Evolutionary conservation across 2,797 vertebrate genomes (phyloP).

Genomic region (Sternotherus odoratus): DNA sequence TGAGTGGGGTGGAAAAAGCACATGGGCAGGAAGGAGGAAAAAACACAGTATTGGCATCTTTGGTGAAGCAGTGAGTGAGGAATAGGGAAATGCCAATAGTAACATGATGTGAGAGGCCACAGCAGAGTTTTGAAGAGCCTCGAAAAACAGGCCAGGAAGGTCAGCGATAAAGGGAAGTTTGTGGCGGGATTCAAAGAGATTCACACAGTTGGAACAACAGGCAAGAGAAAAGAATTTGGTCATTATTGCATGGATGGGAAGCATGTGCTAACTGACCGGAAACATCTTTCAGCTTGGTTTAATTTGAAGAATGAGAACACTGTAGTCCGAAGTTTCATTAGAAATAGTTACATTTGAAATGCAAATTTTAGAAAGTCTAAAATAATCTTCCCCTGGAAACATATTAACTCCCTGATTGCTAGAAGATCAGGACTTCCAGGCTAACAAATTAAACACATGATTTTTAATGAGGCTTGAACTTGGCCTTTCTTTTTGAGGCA

Average conservation of each 20-base stretch:
- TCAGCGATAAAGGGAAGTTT: not conserved
- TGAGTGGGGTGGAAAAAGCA: not conserved
- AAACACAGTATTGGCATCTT: not conserved
- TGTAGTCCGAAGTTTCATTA: constrained; percentile 35
- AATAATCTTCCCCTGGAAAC: not conserved
- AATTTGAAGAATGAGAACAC: constrained; percentile 53
- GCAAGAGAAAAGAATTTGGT: not conserved
- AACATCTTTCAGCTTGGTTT: constrained; percentile 54
- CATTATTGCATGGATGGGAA: not conserved
- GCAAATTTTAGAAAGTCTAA: constrained; percentile 17
- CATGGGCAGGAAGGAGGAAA: not conserved
- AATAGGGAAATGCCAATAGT: not conserved
- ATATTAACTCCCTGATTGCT: constrained; percentile 25
- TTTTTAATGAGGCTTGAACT: not conserved
- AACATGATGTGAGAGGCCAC: not conserved
- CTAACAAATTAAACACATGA: not conserved
- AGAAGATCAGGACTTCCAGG: not conserved
- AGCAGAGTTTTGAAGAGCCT: not conserved
- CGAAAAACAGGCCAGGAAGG: not conserved
- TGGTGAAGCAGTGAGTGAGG: not conserved
- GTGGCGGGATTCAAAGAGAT: not conserved
- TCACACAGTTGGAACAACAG: not conserved
- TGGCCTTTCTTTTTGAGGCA: not conserved
- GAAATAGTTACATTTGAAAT: constrained; percentile 36
- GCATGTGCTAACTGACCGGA: constrained; percentile 41